A percentile compares a stretch with the other conserved stretches of the same genome.
Conservation (phyloP, 1,140 invertebrate species). For the Aphelinus atriplicis region DNA sequence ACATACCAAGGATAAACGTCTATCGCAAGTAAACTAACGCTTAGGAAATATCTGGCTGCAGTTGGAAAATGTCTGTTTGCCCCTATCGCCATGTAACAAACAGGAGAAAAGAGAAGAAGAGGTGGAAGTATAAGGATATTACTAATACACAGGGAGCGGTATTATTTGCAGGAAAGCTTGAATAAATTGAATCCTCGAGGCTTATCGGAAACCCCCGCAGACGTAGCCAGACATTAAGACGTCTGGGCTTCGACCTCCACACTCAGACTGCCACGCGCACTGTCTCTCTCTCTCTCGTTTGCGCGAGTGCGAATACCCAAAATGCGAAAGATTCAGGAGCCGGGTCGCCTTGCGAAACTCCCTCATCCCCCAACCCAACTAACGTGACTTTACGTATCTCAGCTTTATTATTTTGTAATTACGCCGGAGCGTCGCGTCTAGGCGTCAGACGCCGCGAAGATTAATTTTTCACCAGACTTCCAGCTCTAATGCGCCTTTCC, state of each 20-base stretch:
- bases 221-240: slow-evolving; percentile 57
- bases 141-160: not conserved
- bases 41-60: too few species aligned
- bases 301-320: slow-evolving; percentile 25
- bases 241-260: slow-evolving; percentile 60
- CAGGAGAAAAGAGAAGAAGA: too few species aligned
- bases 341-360: too few species aligned
- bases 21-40: too few species aligned
- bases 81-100: too few species aligned
- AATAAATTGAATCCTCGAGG: slow-evolving; percentile 41
- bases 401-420: slow-evolving; percentile 62
- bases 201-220: slow-evolving; percentile 46
- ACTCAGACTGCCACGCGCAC: slow-evolving; percentile 24
- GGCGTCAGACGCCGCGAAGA: not conserved
- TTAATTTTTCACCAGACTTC: slow-evolving; percentile 11
- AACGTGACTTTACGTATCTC: slow-evolving; percentile 51
- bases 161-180: slow-evolving; percentile 33
- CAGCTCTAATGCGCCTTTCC: not conserved
- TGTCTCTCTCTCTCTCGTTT: slow-evolving; percentile 13
- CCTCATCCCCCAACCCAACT: slow-evolving; percentile 23
- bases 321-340: too few species aligned
- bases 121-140: slow-evolving; percentile 1
- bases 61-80: too few species aligned
- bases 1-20: too few species aligned
- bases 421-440: slow-evolving; percentile 18